Conservation (phyloP, 2,113 vertebrate species). For the Lipophrys pholis region DNA sequence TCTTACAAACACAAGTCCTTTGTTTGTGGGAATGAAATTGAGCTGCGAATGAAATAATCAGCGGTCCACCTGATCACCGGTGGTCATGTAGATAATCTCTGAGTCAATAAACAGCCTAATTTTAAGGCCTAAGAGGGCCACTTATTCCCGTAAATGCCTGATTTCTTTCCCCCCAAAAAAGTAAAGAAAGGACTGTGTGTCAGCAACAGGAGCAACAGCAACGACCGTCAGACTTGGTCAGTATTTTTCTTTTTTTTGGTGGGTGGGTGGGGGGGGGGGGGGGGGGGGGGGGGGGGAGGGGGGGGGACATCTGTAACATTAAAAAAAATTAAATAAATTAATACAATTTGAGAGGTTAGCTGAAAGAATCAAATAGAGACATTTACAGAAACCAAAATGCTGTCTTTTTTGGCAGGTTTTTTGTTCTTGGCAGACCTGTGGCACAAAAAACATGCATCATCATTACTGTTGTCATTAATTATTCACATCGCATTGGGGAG, state of each 20-base stretch:
- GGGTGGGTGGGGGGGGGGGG: too few species aligned
- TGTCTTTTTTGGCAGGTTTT: conserved; percentile 69
- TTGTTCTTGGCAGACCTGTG: conserved; percentile 70
- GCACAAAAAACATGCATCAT: conserved; percentile 49
- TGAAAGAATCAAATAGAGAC: conserved; percentile 35
- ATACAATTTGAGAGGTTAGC: conserved; percentile 51
- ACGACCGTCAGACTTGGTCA: conserved; percentile 20
- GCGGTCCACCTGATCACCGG: conserved; percentile 13
- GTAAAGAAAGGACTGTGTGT: conserved; percentile 29
- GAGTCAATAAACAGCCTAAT: conserved; percentile 55
- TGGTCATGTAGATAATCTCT: conserved; percentile 31
- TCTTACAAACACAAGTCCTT: conserved; percentile 39
- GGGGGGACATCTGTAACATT: conserved; percentile 24
- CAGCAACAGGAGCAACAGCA: conserved; percentile 45
- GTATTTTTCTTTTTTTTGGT: background rate
- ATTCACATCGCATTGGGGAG: conserved; percentile 24
- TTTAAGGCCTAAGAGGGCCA: conserved; percentile 43
- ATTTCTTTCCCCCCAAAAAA: conserved; percentile 6
- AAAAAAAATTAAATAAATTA: too few species aligned
- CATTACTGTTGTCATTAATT: conserved; percentile 4
- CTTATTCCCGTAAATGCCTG: conserved; percentile 50
- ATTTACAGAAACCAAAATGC: conserved; percentile 70
- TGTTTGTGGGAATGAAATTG: conserved; percentile 32
- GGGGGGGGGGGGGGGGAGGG: too few species aligned
- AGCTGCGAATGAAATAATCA: conserved; percentile 24